A percentile compares a stretch with the other conserved stretches of the same genome.
phyloP scores from a whole-genome alignment of 2,888 invertebrate genomes.

The Peribatodes rhomboidaria region DNA sequence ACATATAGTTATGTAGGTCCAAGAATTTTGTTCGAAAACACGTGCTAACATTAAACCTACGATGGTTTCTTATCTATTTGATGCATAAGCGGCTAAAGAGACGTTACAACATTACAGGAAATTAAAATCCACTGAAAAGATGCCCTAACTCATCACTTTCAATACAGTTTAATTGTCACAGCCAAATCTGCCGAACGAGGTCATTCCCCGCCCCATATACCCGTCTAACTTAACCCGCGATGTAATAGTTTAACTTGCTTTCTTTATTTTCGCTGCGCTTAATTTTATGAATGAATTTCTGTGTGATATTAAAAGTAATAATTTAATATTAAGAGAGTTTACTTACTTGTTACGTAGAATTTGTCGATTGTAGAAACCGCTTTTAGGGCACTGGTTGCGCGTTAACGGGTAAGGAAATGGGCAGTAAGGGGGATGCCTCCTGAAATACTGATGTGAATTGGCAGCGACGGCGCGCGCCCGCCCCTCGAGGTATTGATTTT shows the following conservation, averaged over 20 bases:
- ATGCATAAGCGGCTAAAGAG: background rate
- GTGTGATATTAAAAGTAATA: background rate
- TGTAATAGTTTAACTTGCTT: slow-evolving; percentile 56
- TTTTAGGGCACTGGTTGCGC: slow-evolving; percentile 71
- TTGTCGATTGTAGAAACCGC: slow-evolving; percentile 62
- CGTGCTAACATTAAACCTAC: background rate
- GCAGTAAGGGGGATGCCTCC: slow-evolving; percentile 71
- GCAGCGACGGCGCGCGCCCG: slow-evolving; percentile 76
- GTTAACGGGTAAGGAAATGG: slow-evolving; percentile 69
- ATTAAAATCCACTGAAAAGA: slow-evolving; percentile 4
- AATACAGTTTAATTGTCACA: slow-evolving; percentile 40
- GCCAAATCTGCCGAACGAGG: slow-evolving; percentile 57
- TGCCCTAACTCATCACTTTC: slow-evolving; percentile 1
- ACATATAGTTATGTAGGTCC: background rate
- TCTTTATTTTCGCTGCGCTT: slow-evolving; percentile 1
- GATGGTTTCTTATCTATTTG: background rate
- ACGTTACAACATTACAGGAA: background rate
- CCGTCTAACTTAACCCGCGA: slow-evolving; percentile 62
- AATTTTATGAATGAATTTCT: slow-evolving; percentile 34
- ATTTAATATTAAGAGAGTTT: slow-evolving; percentile 31
- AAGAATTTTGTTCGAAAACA: background rate
- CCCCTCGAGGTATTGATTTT: slow-evolving; percentile 75
- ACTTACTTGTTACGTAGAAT: slow-evolving; percentile 69
- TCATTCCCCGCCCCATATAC: slow-evolving; percentile 73
- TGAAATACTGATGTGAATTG: slow-evolving; percentile 76